Evolutionary conservation across 2,888 invertebrate genomes (phyloP), one percentile per base, ranked within the genome.

Genomic region (Halictus quadricinctus): DNA sequence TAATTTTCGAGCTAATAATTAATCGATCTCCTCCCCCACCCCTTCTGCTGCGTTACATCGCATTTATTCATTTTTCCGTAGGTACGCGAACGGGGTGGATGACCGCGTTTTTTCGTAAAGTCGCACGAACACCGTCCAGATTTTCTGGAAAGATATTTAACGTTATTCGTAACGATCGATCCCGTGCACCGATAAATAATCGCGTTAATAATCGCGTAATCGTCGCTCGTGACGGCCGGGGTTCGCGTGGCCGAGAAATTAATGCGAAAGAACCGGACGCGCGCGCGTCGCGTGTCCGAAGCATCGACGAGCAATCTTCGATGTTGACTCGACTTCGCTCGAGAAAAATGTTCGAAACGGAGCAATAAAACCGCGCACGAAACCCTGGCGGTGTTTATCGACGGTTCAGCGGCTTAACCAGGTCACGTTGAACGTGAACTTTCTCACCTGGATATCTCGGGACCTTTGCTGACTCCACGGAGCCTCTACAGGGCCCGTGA

Each of bases 121-220:
- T 25, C 60, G 76, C 87, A 78, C 64, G 78, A 36, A 81, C 76
- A 74, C 64, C 1, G 64, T 54, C 43, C 66, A 88, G 88, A 86
- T 84, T 88, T 79, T 66, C 64, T 36, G 64, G 72, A 46, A 69
- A 72, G 85, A 89, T 89, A 89, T 48, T 66, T 48, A 58, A 36
- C 80, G 79, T 80, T 83, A 86, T 81, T 83, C 81, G 75, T 69
- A 78, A 60, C 76, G 66, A 80, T 83, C 87, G 89, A 89, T 89
- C 72, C 69, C 58, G 48, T 18, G 41, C 21, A n/a, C 21, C 83
- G 89, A 89, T 89, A 89, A 89, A 89, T 88, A 88, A 85, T 85
- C 81, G 80, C 83, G 75, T 81, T 79, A 84, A 81, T 82, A 87
- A 89, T 89, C 87, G 81, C 76, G 79, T 83, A 84, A 89, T 88